Base-by-base conservation (phyloP, 2,888 invertebrate genomes). In the Creontiades dilutus region DNA sequence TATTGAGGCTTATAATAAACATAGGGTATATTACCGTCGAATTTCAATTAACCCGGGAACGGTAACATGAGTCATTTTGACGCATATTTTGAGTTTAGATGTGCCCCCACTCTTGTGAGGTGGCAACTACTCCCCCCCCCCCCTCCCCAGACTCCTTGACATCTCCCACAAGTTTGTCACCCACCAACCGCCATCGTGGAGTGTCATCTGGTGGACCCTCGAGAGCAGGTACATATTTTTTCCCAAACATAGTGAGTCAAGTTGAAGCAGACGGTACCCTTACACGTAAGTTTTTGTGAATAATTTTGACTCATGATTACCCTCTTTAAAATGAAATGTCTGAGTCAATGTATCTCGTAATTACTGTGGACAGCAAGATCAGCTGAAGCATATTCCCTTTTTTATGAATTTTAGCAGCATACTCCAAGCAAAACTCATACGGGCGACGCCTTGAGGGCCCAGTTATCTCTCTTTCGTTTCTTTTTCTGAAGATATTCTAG, bases 201-300 rank as follows among this genome's bases (percentile, higher is more conserved):
- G 3, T 37, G 37, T 37, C 37, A 2, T 37, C 7, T 37, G 37
- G 37, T 37, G 37, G 37, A 37, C 37, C 7, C 37, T 37, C 37
- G 37, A 37, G 37, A 37, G 37, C 37, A 37, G 37, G 37, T 37
- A 37, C 37, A 37, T 37, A 37, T 37, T 37, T 37, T 37, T 37
- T 57, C 19, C 19, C 57, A 57, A 57, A 57, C 57, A 57, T 57
- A 57, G 57, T 57, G 57, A 57, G 4, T 57, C 57, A 57, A 57
- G 57, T 57, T 57, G 57, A 57, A 3, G 57, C 57, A 57, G 57
- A 57, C 57, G 57, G 2, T 57, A 57, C 57, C 57, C 57, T 57
- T 57, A 57, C 57, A 57, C 19, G 57, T 57, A 57, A 57, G 57
- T 57, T 57, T 57, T 57, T 57, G 57, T 57, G 57, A 57, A n/a